Evolutionary conservation across 2,888 invertebrate genomes (phyloP).

Genomic region (Amphimallon solstitiale): DNA sequence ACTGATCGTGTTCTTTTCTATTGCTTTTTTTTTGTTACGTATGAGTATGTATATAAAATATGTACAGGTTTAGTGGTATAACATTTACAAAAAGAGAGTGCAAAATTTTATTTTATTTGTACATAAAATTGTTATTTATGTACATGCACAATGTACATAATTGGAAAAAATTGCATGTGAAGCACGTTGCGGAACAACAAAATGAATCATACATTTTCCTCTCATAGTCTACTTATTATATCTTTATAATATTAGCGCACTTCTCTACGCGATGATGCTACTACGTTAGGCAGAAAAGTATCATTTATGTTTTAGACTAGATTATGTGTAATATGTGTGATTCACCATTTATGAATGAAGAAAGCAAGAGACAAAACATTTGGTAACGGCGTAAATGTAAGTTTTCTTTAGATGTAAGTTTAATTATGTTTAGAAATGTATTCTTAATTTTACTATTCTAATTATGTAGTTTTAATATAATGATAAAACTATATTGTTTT

Average conservation of each 20-base stretch:
- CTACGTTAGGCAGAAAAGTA: conserved; percentile 35
- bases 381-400: conserved; percentile 48
- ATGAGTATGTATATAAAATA: conserved; percentile 36
- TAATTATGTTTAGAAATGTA: conserved; percentile 49
- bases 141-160: conserved; percentile 57
- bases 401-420: conserved; percentile 43
- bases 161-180: conserved; percentile 26
- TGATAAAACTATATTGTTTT: conserved; percentile 41
- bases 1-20: conserved; percentile 24
- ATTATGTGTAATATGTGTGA: conserved; percentile 55
- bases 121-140: conserved; percentile 56
- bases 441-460: conserved; percentile 49
- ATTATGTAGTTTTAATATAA: conserved; percentile 50
- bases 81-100: conserved; percentile 35
- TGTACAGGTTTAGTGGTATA: conserved; percentile 37
- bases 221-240: conserved; percentile 30
- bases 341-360: conserved; percentile 39
- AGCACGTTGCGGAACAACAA: conserved; percentile 41
- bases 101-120: conserved; percentile 49
- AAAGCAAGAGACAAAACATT: conserved; percentile 38
- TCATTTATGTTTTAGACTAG: conserved; percentile 45
- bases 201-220: conserved; percentile 51
- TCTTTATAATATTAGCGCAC: background rate
- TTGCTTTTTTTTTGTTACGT: conserved; percentile 24
- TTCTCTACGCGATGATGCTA: conserved; percentile 19